phyloP scores from a whole-genome alignment of 2,797 vertebrate species.

The Myotis planiceps region DNA sequence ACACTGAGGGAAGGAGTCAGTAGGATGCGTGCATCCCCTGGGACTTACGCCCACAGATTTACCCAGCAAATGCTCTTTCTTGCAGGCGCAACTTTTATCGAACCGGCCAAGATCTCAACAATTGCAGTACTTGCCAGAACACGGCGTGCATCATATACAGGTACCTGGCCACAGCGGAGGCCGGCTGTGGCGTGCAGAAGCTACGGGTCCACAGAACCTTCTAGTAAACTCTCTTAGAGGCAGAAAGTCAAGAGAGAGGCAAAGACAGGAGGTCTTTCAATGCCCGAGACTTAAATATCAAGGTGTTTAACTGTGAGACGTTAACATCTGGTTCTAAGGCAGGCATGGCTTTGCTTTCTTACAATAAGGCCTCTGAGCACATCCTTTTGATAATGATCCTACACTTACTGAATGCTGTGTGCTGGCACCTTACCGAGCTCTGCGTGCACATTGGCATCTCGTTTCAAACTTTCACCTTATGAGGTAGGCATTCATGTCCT shows the following conservation, averaged over 20 bases:
- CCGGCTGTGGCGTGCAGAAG: neutral
- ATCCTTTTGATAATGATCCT: neutral
- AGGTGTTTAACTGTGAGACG: neutral
- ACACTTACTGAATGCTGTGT: neutral
- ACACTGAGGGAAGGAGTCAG: neutral
- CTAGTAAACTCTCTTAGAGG: neutral
- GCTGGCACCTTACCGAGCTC: fast-evolving
- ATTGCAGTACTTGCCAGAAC: constrained; percentile 97
- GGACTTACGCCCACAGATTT: neutral
- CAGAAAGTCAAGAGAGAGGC: neutral
- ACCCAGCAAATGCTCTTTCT: constrained; percentile 78
- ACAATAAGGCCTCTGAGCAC: neutral
- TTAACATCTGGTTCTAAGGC: neutral
- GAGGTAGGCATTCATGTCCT: neutral
- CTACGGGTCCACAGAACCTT: neutral
- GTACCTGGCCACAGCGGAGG: constrained; percentile 83
- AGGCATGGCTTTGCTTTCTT: neutral
- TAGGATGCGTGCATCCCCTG: neutral
- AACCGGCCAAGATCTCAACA: constrained; percentile 99
- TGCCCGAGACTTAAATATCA: neutral
- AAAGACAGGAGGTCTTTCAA: neutral
- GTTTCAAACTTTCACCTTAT: neutral
- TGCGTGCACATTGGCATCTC: neutral
- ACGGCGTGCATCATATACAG: constrained; percentile 99
- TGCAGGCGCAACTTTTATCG: constrained; percentile 96